These are phyloP conservation scores for Heliconius melpomene DNA, from an alignment of 1,140 invertebrate species.

Conservation along the genomic window DNA sequence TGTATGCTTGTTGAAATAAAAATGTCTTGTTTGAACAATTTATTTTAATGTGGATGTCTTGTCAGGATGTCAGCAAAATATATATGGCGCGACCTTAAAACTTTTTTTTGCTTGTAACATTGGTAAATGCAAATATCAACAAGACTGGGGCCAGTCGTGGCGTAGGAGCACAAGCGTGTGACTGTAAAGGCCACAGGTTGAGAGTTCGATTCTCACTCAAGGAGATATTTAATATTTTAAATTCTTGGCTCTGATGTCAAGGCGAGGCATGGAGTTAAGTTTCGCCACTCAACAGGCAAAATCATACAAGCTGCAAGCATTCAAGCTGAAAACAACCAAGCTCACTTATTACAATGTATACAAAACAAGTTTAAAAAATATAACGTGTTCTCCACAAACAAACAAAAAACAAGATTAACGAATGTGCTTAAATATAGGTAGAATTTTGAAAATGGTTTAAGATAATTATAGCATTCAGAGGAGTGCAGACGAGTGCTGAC, in stretches of 20 bases:
- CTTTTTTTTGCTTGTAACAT: neutral
- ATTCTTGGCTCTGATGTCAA: no score
- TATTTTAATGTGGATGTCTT: neutral
- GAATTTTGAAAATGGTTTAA: constrained; percentile 22
- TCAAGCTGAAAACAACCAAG: no score
- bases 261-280: no score
- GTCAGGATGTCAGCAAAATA: neutral
- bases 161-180: no score
- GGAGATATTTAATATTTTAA: no score
- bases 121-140: neutral
- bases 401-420: neutral
- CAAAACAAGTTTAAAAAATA: neutral
- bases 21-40: constrained; percentile 20
- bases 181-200: no score
- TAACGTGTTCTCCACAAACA: neutral
- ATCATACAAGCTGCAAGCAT: no score
- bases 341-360: no score
- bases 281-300: no score
- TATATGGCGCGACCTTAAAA: neutral
- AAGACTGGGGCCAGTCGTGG: neutral
- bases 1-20: constrained; percentile 16
- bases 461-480: constrained; percentile 30
- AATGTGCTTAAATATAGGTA: neutral
- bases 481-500: constrained; percentile 41
- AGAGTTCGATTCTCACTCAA: no score